phyloP scores from a whole-genome alignment of 2,797 vertebrate genomes.

The Zalophus californianus region DNA sequence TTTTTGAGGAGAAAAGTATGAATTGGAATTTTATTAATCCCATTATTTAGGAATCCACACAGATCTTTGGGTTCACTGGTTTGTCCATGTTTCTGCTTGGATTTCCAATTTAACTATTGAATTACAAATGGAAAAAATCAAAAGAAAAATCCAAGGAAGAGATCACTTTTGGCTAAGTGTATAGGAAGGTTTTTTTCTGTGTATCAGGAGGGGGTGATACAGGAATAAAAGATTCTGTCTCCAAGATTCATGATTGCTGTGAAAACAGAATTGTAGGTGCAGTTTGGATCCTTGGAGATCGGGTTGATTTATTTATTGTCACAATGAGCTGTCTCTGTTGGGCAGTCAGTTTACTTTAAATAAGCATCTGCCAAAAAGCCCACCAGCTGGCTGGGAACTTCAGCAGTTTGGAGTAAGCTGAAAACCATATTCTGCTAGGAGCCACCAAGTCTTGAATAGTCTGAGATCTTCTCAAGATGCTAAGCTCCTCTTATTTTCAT shows the following conservation, averaged over 20 bases:
- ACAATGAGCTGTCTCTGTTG: not conserved
- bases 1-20: not conserved
- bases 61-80: not conserved
- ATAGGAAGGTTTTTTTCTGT: not conserved
- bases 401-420: not conserved
- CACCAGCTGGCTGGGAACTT: not conserved
- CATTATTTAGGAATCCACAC: not conserved
- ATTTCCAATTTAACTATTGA: not conserved
- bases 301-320: constrained; percentile 12
- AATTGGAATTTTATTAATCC: constrained; percentile 46
- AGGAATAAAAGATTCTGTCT: not conserved
- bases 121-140: constrained; percentile 1
- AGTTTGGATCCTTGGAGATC: not conserved
- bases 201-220: not conserved
- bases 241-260: not conserved
- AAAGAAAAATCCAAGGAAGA: not conserved
- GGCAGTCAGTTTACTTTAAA: not conserved
- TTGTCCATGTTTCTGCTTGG: not conserved
- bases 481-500: not conserved
- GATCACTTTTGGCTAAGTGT: not conserved
- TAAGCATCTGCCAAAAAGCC: not conserved
- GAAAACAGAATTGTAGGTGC: not conserved
- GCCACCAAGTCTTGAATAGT: not conserved
- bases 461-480: not conserved
- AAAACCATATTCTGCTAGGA: not conserved